phyloP scores from a whole-genome alignment of 2,888 invertebrate species.

The Argyresthia albistria region DNA sequence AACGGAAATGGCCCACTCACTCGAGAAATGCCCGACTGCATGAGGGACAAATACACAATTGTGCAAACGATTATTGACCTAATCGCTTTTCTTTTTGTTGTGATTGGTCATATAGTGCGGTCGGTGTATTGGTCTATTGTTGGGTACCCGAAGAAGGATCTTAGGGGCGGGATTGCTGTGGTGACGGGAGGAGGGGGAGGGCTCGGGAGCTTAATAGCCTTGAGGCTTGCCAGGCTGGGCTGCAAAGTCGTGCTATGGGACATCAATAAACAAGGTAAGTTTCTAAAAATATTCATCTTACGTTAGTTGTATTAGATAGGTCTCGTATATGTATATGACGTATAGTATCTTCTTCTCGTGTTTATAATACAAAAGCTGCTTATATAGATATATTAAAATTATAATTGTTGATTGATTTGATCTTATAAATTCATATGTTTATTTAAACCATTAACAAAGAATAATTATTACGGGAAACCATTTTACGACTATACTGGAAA shows the following conservation, averaged over 20 bases:
- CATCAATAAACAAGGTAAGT: slow-evolving; percentile 85
- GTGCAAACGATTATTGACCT: slow-evolving; percentile 71
- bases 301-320: too few relatives aligned
- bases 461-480: too few relatives aligned
- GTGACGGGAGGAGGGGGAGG: slow-evolving; percentile 94
- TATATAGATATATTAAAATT: too few relatives aligned
- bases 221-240: slow-evolving; percentile 82
- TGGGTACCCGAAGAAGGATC: slow-evolving; percentile 77
- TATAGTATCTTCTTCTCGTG: too few relatives aligned
- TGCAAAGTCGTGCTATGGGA: slow-evolving; percentile 92
- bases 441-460: too few relatives aligned
- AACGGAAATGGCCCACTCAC: slow-evolving; percentile 60
- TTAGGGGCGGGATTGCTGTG: slow-evolving; percentile 84
- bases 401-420: too few relatives aligned
- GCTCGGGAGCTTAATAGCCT: slow-evolving; percentile 83
- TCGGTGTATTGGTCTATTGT: slow-evolving; percentile 73
- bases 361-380: too few relatives aligned
- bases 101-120: slow-evolving; percentile 62
- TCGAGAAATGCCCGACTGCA: slow-evolving; percentile 60
- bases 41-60: slow-evolving; percentile 61
- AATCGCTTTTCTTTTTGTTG: slow-evolving; percentile 64
- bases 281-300: neutral
- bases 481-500: too few relatives aligned
- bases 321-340: too few relatives aligned
- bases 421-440: too few relatives aligned